Conservation (phyloP, 1,140 invertebrate genomes). For the Cotesia chilonis region DNA sequence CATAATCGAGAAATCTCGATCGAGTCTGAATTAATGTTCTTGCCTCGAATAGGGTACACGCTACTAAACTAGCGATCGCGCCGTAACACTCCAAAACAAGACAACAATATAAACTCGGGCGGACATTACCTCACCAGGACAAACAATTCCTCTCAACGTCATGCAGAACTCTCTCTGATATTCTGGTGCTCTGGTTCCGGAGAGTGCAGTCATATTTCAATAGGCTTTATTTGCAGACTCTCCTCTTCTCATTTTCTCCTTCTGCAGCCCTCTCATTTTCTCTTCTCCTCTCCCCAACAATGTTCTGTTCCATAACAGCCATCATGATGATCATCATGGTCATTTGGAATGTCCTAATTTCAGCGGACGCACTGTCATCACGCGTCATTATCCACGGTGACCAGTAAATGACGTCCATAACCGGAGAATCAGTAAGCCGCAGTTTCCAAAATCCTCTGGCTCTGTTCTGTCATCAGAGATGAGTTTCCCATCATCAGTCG, state of each 20-base stretch:
- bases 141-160: background rate
- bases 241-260: background rate
- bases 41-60: slow-evolving; percentile 5
- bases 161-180: background rate
- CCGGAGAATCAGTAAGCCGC: slow-evolving; percentile 57
- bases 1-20: slow-evolving; percentile 48
- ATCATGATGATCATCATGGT: background rate
- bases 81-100: background rate
- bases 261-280: background rate
- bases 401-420: slow-evolving; percentile 50
- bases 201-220: slow-evolving; percentile 30
- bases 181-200: slow-evolving; percentile 22
- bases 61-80: slow-evolving; percentile 1
- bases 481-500: background rate
- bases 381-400: slow-evolving; percentile 61
- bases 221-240: background rate
- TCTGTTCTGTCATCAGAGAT: background rate
- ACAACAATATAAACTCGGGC: no score
- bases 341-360: slow-evolving; percentile 36
- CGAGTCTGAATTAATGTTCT: slow-evolving; percentile 56
- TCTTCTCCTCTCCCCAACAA: background rate
- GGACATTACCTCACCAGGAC: background rate
- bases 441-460: slow-evolving; percentile 18
- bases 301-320: background rate
- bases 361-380: slow-evolving; percentile 52